phyloP scores from a whole-genome alignment of 2,888 invertebrate genomes.

The Eulithis testata region DNA sequence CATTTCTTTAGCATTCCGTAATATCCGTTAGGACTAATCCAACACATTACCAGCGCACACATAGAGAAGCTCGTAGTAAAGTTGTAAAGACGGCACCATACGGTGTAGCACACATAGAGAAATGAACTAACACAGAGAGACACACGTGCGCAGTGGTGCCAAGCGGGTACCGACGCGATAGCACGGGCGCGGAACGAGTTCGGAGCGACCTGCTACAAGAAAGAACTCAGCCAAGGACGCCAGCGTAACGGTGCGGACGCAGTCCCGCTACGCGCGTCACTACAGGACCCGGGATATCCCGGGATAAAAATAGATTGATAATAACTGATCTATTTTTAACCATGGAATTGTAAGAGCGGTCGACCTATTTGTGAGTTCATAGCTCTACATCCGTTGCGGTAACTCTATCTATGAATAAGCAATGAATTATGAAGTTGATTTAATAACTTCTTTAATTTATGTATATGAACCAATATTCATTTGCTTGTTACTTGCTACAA shows the following conservation, averaged over 20 bases:
- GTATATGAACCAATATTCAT: too few species aligned
- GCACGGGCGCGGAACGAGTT: slow-evolving; percentile 76
- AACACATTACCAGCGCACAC: slow-evolving; percentile 56
- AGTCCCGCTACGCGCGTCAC: slow-evolving; percentile 56
- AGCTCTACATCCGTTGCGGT: background rate
- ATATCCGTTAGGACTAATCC: slow-evolving; percentile 82
- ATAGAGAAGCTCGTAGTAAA: slow-evolving; percentile 30
- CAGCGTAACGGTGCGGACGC: slow-evolving; percentile 75
- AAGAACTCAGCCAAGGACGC: slow-evolving; percentile 85
- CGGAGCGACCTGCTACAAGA: slow-evolving; percentile 79
- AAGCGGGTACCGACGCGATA: slow-evolving; percentile 43
- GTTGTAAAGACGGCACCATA: slow-evolving; percentile 22
- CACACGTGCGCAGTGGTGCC: slow-evolving; percentile 69
- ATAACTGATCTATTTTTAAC: slow-evolving; percentile 25
- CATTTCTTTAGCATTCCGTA: slow-evolving; percentile 78
- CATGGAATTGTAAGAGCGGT: background rate
- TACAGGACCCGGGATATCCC: slow-evolving; percentile 43
- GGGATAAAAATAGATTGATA: too few species aligned
- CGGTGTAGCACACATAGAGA: slow-evolving; percentile 48
- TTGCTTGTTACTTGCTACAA: too few species aligned
- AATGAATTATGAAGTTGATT: background rate
- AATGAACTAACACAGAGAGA: slow-evolving; percentile 49
- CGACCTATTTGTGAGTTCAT: background rate
- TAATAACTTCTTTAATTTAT: too few species aligned
- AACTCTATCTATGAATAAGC: background rate